A percentile compares a stretch with the other conserved stretches of the same genome.
Conservation (phyloP, 2,797 vertebrate species). For the Limosa lapponica region DNA sequence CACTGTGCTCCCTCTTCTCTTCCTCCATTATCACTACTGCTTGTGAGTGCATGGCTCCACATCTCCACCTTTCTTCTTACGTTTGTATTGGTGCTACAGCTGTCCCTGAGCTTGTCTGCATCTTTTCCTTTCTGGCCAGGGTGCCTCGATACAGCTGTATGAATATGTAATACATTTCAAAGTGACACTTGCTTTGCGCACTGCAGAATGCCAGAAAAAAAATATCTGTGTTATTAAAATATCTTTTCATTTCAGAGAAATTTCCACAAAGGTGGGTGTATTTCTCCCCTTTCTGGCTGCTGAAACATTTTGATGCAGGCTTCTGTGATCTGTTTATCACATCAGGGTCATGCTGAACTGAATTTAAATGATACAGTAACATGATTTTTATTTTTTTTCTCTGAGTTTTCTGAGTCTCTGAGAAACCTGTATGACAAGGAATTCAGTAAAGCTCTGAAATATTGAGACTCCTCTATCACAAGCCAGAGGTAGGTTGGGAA, state of each 20-base stretch:
- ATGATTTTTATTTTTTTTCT: neutral
- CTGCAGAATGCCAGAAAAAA: neutral
- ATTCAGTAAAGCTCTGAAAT: neutral
- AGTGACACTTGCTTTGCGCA: neutral
- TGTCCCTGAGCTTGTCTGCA: neutral
- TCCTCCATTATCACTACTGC: accelerated
- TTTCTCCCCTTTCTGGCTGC: neutral
- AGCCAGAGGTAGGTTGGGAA: too few relatives aligned
- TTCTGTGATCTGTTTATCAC: neutral
- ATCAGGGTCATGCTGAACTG: neutral
- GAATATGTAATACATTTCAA: neutral
- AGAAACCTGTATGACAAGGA: neutral
- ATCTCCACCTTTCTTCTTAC: neutral
- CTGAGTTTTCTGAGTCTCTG: neutral
- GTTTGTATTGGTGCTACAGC: neutral
- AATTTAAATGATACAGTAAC: neutral
- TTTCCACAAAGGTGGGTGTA: neutral
- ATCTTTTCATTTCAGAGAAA: neutral
- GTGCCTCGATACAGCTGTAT: neutral
- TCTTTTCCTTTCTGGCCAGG: neutral
- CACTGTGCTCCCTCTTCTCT: neutral
- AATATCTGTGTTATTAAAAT: neutral
- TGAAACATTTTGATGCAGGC: neutral
- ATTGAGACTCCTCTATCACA: accelerated
- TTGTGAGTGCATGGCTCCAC: neutral